Evolutionary conservation across 2,888 invertebrate species (phyloP), one percentile per base, ranked within the genome.

Genomic region (Strigamia crassipes): DNA sequence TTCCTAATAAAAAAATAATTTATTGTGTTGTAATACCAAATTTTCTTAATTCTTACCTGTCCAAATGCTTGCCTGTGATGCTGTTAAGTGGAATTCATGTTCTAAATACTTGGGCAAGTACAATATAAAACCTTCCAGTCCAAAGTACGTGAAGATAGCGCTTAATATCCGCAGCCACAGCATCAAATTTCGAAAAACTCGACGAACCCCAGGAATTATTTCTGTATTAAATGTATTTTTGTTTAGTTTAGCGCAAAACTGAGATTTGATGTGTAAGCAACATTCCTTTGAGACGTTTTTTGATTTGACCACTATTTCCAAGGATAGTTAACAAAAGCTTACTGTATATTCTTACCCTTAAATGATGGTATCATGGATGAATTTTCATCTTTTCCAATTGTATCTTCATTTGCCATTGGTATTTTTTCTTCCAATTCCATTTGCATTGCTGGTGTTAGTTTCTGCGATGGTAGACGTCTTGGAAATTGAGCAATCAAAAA

Each of bases 401-500:
- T 13, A n/a, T n/a, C 4, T 31, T 6, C 23, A 13, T 78, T 38
- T 12, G n/a, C 23, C 38, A 34, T 27, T 78, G 13, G 31, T n/a
- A 1, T 38, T 6, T 13, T 15, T 12, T 34, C 38, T 27, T 34
- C 38, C n/a, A 38, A 3, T 6, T 18, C 78, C 78, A 78, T 78
- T 78, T 78, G n/a, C 31, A 27, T 1, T 31, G 78, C 78, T 21
- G 78, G 78, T 3, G 78, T 78, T 2, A 34, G n/a, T 34, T 27
- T 12, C 13, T 38, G 5, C 5, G 78, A 78, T 31, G 78, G 78
- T 5, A 78, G 18, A 1, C 78, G 78, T 9, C n/a, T 6, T 5
- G 78, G 78, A 78, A 78, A 78, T 27, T 78, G 78, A n/a, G 31
- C 78, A n/a, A 78, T n/a, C 21, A 78, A 12, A 12, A 38, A 31